A percentile compares a stretch with the other conserved stretches of the same genome.
phyloP scores from a whole-genome alignment of 1,140 invertebrate genomes.

The Andricus grossulariae region DNA sequence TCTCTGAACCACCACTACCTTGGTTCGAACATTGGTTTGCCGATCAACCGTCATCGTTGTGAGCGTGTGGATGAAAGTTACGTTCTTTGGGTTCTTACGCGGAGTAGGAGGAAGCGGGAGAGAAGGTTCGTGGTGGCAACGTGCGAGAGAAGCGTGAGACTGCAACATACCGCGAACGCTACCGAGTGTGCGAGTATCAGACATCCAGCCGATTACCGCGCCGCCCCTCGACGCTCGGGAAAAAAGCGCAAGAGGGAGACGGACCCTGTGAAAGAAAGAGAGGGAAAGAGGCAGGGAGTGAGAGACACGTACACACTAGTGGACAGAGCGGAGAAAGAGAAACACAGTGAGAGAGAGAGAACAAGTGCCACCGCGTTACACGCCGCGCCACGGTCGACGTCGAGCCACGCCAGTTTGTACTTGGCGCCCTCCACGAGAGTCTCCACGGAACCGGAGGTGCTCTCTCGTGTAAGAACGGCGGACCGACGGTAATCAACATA shows the following conservation, averaged over 20 bases:
- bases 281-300: conserved; percentile 42
- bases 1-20: conserved; percentile 46
- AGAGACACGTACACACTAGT: conserved; percentile 35
- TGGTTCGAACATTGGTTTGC: conserved; percentile 28
- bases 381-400: conserved; percentile 56
- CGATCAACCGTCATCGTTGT: conserved; percentile 44
- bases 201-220: conserved; percentile 51
- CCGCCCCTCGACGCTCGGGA: conserved; percentile 60
- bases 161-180: conserved; percentile 40
- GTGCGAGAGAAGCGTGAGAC: conserved; percentile 34
- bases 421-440: conserved; percentile 67
- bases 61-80: conserved; percentile 38
- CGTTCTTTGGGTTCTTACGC: conserved; percentile 33
- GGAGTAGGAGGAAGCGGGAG: conserved; percentile 34
- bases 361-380: conserved; percentile 65
- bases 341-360: conserved; percentile 48
- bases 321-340: conserved; percentile 48
- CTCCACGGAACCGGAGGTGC: conserved; percentile 51
- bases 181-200: conserved; percentile 43
- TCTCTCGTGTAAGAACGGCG: conserved; percentile 30
- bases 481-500: conserved; percentile 31
- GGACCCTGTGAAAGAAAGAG: conserved; percentile 49
- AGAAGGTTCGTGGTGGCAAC: conserved; percentile 25
- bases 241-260: conserved; percentile 52
- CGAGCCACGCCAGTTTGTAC: conserved; percentile 68